Base-by-base conservation (phyloP, 2,797 vertebrate species). In the Rhynchotus rufescens region DNA sequence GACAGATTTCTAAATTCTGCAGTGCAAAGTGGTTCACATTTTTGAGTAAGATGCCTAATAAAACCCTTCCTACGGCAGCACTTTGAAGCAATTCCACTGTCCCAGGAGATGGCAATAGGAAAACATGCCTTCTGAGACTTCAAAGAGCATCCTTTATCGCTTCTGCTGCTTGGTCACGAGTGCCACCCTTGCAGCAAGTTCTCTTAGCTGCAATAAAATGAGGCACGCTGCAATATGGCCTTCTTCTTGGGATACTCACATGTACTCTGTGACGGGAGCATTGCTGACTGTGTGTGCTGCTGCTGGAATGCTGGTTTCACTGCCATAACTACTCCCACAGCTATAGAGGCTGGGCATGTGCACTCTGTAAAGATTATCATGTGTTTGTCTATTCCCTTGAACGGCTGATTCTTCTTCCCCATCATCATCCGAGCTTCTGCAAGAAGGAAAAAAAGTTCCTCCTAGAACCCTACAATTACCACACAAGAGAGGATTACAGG, bases 291-390 rank as follows among this genome's bases (percentile, higher is more conserved):
- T 99, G 98, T 99, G 99, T 22, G 99, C 99, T 4, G 99, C 98
- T 1, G 99, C 99, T 1, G 99, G 99, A 92, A 99, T 99, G 98
- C 99, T 99, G 95, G 98, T 98, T 97, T 99, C 99, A 12, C 99
- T 99, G 96, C 99, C 99, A n/a, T 99, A 99, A 98, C 99, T 99
- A 98, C 99, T 99, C 28, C 99, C 99, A 36, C 99, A 99, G 98
- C 99, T 99, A 97, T 99, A 99, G 75, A 99, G 96, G 88, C 99
- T 99, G 84, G 99, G 99, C 99, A 99, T 99, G 98, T 99, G 99
- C 66, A 99, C 99, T 19, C 99, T 98, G 98, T 99, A 99, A 93
- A 99, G 98, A 97, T 99, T 99, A 96, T 99, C 99, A 0, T 99
- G 98, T n/a, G 99, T 99, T 80, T 98, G 99, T 84, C 99, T 97